Evolutionary conservation across 1,140 invertebrate species (phyloP), one percentile per base, ranked within the genome.

Genomic region (Orchesella cincta): DNA sequence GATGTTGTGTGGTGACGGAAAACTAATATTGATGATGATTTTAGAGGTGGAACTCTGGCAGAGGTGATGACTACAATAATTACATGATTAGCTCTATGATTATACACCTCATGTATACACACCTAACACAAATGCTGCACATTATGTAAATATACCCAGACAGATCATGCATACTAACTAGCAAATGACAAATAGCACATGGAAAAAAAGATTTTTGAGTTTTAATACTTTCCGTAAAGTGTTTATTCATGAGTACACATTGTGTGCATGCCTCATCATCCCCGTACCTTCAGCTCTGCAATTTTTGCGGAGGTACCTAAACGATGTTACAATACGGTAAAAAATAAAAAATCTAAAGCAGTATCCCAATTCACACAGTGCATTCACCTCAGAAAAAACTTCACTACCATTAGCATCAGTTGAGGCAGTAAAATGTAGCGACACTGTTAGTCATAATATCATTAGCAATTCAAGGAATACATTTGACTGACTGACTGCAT

Each of bases 301-400:
- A 8, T 5, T 46, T 8, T 46, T 57, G 52, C 3, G 52, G 23
- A n/a, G 52, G 52, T 57, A 57, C 52, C 52, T 23, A 46, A 46
- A 46, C 39, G 18, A 46, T n/a, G n/a, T n/a, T n/a, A 46, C 8
- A 46, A 46, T 46, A 46, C 39, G 39, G 39, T 57, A 57, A 57
- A 57, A 14, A 57, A 26, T 12, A n/a, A 12, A 57, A 57, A 57
- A 57, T 57, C 52, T 57, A 23, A 57, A 57, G 52, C 52, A 57
- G 23, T n/a, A 26, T 26, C 39, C 39, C 39, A 46, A 46, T 46
- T 46, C 39, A 46, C 39, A 46, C 52, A 57, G 52, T 57, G 52
- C 52, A 23, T 57, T 57, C 52, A 57, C 52, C 52, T 57, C 52
- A 26, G 23, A 57, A 57, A n/a, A 57, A 5, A 12, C 12, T 57